Conservation (phyloP, 2,888 invertebrate species). For the Acrocyrtus sp. region DNA sequence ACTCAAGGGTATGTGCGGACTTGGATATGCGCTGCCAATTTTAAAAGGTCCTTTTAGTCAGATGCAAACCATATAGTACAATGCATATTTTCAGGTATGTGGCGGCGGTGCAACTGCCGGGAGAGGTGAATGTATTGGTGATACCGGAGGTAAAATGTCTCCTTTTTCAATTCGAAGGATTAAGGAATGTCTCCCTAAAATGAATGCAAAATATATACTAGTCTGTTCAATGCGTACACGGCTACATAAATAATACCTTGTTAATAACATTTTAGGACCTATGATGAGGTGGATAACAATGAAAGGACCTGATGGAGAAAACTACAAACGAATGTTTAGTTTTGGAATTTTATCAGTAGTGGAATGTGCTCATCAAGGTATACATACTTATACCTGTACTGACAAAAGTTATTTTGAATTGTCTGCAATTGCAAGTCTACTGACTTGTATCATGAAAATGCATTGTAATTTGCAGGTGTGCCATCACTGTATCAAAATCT, state of each 20-base stretch:
- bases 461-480: neutral
- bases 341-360: slow-evolving; percentile 39
- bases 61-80: no score
- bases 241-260: no score
- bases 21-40: no score
- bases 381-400: neutral
- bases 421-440: neutral
- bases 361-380: slow-evolving; percentile 42
- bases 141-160: slow-evolving; percentile 21
- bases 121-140: slow-evolving; percentile 44
- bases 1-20: slow-evolving; percentile 33
- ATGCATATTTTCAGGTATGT: slow-evolving; percentile 40
- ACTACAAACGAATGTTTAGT: slow-evolving; percentile 11
- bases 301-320: slow-evolving; percentile 7
- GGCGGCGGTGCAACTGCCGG: slow-evolving; percentile 35
- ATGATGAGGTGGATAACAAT: slow-evolving; percentile 22
- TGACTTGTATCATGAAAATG: neutral
- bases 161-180: no score
- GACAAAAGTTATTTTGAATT: neutral
- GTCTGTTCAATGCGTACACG: no score
- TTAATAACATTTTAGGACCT: slow-evolving; percentile 22
- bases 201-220: no score
- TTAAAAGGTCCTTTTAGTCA: no score
- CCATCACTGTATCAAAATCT: slow-evolving; percentile 45
- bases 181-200: no score